phyloP scores from a whole-genome alignment of 2,113 vertebrate genomes.

The Carlito syrichta region DNA sequence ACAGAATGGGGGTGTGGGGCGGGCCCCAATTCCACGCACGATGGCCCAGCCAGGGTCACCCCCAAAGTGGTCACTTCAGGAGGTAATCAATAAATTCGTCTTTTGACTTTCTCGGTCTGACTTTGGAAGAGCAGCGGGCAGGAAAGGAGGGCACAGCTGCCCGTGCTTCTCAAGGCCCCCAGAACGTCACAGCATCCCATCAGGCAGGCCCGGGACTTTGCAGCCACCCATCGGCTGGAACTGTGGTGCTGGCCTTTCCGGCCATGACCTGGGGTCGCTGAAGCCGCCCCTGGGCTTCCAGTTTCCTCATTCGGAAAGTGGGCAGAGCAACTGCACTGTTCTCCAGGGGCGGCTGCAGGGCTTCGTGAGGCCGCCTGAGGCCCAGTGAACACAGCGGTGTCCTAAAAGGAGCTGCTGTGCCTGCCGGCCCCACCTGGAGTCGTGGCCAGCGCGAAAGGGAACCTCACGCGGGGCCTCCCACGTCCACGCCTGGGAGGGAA shows the following conservation, averaged over 20 bases:
- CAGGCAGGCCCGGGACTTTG: not conserved
- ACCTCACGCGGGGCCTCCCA: not conserved
- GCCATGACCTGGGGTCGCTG: not conserved
- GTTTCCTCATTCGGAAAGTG: not conserved
- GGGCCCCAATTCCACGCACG: slow-evolving; percentile 40
- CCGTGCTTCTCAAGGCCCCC: not conserved
- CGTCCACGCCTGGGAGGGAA: not conserved
- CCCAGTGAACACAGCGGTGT: not conserved
- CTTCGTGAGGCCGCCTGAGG: not conserved
- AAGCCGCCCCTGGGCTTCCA: not conserved
- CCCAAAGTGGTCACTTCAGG: not conserved
- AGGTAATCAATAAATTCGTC: slow-evolving; percentile 36
- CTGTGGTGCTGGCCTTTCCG: not conserved
- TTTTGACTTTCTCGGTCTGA: not conserved
- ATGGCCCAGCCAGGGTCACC: not conserved
- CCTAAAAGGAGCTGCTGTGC: not conserved
- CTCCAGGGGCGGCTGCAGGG: not conserved
- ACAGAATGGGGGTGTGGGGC: no score
- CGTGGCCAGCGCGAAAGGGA: not conserved
- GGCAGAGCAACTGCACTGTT: not conserved
- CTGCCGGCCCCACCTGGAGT: not conserved
- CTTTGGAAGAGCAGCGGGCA: not conserved
- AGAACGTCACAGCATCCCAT: not conserved
- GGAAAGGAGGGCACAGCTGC: not conserved
- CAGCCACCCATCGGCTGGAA: not conserved